Evolutionary conservation across 2,113 vertebrate genomes (phyloP).

Genomic region (Cheirogaleus medius): DNA sequence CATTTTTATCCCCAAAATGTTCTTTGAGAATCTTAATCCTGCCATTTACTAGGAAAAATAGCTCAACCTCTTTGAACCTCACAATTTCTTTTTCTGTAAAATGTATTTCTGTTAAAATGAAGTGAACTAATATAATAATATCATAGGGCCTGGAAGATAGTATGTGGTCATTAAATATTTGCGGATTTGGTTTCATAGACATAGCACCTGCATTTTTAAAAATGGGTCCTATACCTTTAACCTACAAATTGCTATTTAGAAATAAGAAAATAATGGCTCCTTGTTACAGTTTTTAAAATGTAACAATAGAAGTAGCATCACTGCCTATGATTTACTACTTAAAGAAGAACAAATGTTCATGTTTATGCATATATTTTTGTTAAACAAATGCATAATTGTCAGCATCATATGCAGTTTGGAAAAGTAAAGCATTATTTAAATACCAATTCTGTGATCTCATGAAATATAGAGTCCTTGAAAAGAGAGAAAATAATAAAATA

Average conservation of each 20-base stretch:
- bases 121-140: neutral
- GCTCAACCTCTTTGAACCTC: neutral
- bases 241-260: neutral
- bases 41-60: neutral
- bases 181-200: neutral
- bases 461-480: neutral
- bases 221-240: neutral
- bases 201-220: neutral
- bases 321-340: neutral
- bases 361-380: neutral
- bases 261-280: neutral
- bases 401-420: neutral
- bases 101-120: neutral
- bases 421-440: slow-evolving; percentile 21
- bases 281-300: neutral
- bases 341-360: neutral
- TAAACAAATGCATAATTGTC: neutral
- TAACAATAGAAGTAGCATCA: neutral
- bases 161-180: neutral
- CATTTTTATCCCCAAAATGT: neutral
- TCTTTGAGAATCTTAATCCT: slow-evolving; percentile 12
- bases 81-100: neutral
- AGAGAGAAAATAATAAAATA: slow-evolving; percentile 3
- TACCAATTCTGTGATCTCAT: neutral
- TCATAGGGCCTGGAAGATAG: neutral